Evolutionary conservation across 2,113 vertebrate genomes (phyloP).

Genomic region (Strigops habroptila): DNA sequence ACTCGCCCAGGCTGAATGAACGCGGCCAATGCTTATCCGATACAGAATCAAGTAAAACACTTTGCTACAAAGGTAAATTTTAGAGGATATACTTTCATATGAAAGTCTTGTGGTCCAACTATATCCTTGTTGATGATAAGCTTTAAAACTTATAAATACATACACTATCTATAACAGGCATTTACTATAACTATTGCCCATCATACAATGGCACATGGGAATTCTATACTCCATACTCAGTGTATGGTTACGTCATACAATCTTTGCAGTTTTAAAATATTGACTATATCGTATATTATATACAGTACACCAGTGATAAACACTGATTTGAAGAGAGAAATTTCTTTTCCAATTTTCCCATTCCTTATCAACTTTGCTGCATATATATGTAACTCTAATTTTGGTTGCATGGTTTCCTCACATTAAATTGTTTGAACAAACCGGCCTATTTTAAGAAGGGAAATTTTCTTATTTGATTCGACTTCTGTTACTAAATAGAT

Average conservation of each 20-base stretch:
- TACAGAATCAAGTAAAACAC: slow-evolving; percentile 70
- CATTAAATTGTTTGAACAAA: neutral
- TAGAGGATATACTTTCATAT: slow-evolving; percentile 72
- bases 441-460: neutral
- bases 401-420: slow-evolving; percentile 3
- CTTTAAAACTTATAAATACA: slow-evolving; percentile 57
- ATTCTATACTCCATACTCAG: slow-evolving; percentile 48
- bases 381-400: neutral
- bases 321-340: slow-evolving; percentile 48
- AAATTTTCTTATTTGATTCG: neutral
- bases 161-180: slow-evolving; percentile 63
- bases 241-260: slow-evolving; percentile 56
- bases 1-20: slow-evolving; percentile 64
- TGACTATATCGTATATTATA: slow-evolving; percentile 55
- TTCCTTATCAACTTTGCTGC: neutral
- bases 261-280: slow-evolving; percentile 56
- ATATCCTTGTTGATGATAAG: slow-evolving; percentile 65
- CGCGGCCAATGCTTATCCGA: slow-evolving; percentile 59
- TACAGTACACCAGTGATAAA: slow-evolving; percentile 63
- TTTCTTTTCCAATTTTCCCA: slow-evolving; percentile 4
- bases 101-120: slow-evolving; percentile 66
- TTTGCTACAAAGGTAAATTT: slow-evolving; percentile 75
- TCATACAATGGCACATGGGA: slow-evolving; percentile 65
- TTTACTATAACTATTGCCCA: slow-evolving; percentile 58
- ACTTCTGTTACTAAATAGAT: neutral